Evolutionary conservation across 1,140 invertebrate genomes (phyloP).

Genomic region (Trissolcus basalis): DNA sequence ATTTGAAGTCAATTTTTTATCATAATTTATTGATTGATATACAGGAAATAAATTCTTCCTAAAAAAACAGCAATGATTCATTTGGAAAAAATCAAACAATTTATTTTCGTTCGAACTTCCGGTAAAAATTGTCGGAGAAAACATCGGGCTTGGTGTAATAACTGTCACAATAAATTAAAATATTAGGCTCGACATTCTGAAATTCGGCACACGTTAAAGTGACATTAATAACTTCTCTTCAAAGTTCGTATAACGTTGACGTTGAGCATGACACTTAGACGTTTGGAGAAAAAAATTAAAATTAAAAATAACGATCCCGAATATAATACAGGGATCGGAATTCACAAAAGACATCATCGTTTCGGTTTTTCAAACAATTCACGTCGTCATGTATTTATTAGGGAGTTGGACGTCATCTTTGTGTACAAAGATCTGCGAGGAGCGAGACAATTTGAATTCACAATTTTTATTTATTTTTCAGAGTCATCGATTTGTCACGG

Average conservation of each 20-base stretch:
- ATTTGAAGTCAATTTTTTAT: not conserved
- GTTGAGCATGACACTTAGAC: not conserved
- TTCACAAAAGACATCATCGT: slow-evolving; percentile 15
- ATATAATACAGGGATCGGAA: slow-evolving; percentile 30
- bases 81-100: not conserved
- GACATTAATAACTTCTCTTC: slow-evolving; percentile 10
- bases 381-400: slow-evolving; percentile 1
- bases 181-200: not conserved
- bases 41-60: too few relatives aligned
- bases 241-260: slow-evolving; percentile 1
- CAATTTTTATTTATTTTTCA: slow-evolving; percentile 52
- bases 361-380: slow-evolving; percentile 6
- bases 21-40: not conserved
- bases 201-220: slow-evolving; percentile 2
- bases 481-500: slow-evolving; percentile 53
- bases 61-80: not conserved
- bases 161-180: slow-evolving; percentile 15
- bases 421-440: slow-evolving; percentile 18
- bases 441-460: slow-evolving; percentile 41
- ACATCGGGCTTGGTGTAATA: not conserved
- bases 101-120: not conserved
- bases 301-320: slow-evolving; percentile 21
- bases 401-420: slow-evolving; percentile 16
- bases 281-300: slow-evolving; percentile 5
- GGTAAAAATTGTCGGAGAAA: not conserved